Evolutionary conservation across 2,797 vertebrate species (phyloP), one percentile per base, ranked within the genome.

Genomic region (Danio choprae): DNA sequence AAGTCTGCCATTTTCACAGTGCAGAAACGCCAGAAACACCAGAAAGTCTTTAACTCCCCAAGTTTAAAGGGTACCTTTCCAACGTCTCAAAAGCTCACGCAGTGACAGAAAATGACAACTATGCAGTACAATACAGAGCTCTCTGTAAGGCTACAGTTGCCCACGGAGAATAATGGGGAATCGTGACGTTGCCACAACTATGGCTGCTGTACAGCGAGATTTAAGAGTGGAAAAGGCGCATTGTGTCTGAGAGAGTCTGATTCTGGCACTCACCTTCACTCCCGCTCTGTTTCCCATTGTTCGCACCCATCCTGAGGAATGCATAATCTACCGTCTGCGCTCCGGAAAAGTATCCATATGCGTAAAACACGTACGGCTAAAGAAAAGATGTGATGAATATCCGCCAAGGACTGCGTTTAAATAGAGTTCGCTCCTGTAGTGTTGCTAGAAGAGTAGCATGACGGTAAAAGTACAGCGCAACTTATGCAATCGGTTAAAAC

Each of bases 211-310:
- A 77, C 46, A 55, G 29, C 38, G 46, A 65, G 67, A 51, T 56
- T 44, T 38, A 64, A 74, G n/a, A 58, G 69, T 44, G 29, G 69
- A 64, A 80, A 77, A 68, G 36, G 20, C 43, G 48, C 43, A 53
- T 69, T 67, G 62, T 71, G 51, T 13, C 51, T 79, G 73, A 43
- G 50, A 59, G 22, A 53, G 74, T 83, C 73, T 62, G 20, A 51
- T 71, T 70, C 77, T 67, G 40, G 22, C 86, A 92, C 95, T 95
- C 91, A 96, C 95, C 95, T 91, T 96, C 95, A 83, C 95, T 96
- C 93, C 95, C 95, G 90, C 92, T 95, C 91, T 94, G 94, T 84
- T 96, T 96, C 87, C 95, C 95, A 94, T 95, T 95, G 94, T 95
- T 95, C 86, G 95, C 95, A 84, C 95, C 95, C 95, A 96, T 96